Evolutionary conservation across 2,888 invertebrate genomes (phyloP), one percentile per base, ranked within the genome.

Genomic region (Ectropis crepuscularia): DNA sequence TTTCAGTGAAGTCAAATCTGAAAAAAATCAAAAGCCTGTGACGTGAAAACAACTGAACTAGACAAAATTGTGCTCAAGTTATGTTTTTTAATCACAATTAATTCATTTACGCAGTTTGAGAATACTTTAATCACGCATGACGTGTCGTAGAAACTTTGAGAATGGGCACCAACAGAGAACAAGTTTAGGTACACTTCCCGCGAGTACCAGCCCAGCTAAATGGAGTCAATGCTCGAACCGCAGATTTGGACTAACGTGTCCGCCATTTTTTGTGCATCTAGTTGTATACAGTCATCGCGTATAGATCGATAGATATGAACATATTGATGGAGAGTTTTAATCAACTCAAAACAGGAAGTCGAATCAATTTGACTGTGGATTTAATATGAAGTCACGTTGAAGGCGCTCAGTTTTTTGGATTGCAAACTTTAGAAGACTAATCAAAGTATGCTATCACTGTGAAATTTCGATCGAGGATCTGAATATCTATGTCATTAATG

Each of bases 151-250:
- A 37, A 38, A 12, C 28, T 28, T 8, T 4, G 39, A 66, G 78
- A 82, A 76, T 83, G 90, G 80, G 79, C 74, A 87, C 85, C 55
- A 63, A 67, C 78, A 58, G 68, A 74, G 71, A 88, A 89, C 89
- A 80, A 76, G 89, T 88, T 87, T 80, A 76, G 70, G 77, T 77
- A 80, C 78, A 81, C 61, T 60, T 63, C 67, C 63, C 63, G 80
- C 77, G 79, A 74, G 72, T 73, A 74, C 70, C 72, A 71, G 71
- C 76, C 74, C 71, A 75, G 71, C 79, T 84, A 88, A 88, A 88
- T 88, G 86, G 77, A 89, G 89, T 88, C 88, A 88, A 87, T 77
- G 90, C 81, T 83, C 85, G 69, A 58, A 53, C 70, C 76, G 79
- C 82, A 81, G 83, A 86, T 89, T 88, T 81, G 86, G 85, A 78